Percentiles rank a stretch among this genome's conserved stretches.
Conservation (phyloP, 2,797 vertebrate species). For the Clarias fuscus region DNA sequence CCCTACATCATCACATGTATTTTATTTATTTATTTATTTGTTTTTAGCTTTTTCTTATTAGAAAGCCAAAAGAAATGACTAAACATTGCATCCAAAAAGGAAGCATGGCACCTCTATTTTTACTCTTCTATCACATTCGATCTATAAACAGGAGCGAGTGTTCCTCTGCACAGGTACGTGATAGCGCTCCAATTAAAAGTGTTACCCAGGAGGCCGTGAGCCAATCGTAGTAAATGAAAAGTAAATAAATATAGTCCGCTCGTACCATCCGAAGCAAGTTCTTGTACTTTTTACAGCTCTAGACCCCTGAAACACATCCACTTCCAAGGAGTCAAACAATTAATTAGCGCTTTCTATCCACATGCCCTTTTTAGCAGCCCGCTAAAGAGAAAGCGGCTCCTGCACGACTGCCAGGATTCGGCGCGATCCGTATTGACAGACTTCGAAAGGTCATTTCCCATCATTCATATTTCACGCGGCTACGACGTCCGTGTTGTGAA, state of each 20-base stretch:
- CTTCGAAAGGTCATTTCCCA: conserved; percentile 69
- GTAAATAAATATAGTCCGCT: not conserved
- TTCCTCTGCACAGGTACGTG: conserved; percentile 24
- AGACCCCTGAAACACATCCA: conserved; percentile 36
- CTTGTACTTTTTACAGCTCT: not conserved
- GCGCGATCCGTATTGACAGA: conserved; percentile 46
- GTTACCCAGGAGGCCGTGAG: conserved; percentile 21
- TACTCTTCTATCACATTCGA: not conserved
- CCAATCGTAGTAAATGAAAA: conserved; percentile 1
- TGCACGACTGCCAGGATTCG: conserved; percentile 33
- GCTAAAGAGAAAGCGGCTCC: conserved; percentile 69
- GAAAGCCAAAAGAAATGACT: too few species aligned
- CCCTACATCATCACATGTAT: not conserved
- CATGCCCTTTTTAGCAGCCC: conserved; percentile 73
- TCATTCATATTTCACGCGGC: conserved; percentile 70
- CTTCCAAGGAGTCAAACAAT: conserved; percentile 67
- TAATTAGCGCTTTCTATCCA: conserved; percentile 72
- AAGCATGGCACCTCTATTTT: too few species aligned
- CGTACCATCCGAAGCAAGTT: not conserved
- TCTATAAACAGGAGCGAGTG: conserved; percentile 1
- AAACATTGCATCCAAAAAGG: not conserved
- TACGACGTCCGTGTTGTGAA: conserved; percentile 59
- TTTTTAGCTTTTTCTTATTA: not conserved
- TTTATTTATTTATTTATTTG: not conserved
- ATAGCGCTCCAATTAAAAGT: conserved; percentile 38